Base-by-base conservation (phyloP, 37 sponge, comb jelly and placozoan species). In the Ianthella basta region DNA sequence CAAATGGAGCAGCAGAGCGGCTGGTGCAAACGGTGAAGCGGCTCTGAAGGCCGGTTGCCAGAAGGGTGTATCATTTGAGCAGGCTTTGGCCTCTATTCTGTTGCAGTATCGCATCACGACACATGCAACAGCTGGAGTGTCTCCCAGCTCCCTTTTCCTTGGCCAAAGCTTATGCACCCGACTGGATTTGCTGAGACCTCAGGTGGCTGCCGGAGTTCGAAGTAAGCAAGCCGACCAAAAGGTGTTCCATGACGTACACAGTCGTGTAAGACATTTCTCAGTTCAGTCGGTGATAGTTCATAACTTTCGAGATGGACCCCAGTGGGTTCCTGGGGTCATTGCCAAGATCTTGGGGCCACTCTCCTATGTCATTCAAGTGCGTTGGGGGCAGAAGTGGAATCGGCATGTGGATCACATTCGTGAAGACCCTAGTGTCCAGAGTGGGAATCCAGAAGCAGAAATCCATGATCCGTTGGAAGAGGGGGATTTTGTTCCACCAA, bases 281-380 rank as follows among this genome's bases (percentile, higher is more conserved):
- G 78, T 85, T 21, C 79, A 85, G 27, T 20, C 30, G 18, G 85
- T 85, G 0, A 85, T 85, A 79, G 85, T 56, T 24, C n/a, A 63
- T 6, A 85, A 85, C 41, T 77, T 77, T 20, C 35, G 64, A 15
- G 44, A 74, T 21, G 85, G 79, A 38, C 85, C 85, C 34, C 29
- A 4, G 35, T 85, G 85, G 85, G 40, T 77, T 24, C 78, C 61
- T 15, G 79, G 55, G 25, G 56, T 57, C 38, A 24, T 85, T n/a
- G 39, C n/a, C n/a, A n/a, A n/a, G n/a, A n/a, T 36, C 20, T 15
- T 25, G 20, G 83, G 83, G 4, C 65, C 69, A 41, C 56, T n/a
- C 10, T 44, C 70, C 0, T 59, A 60, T 55, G 35, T 57, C 18
- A 32, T 57, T 19, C 30, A 61, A 10, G 25, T 54, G 23, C 56